Percentiles rank a stretch among this genome's conserved stretches.
These are phyloP conservation scores for Sphinx pinastri DNA, from an alignment of 2,888 invertebrate species.

Conservation along the genomic window DNA sequence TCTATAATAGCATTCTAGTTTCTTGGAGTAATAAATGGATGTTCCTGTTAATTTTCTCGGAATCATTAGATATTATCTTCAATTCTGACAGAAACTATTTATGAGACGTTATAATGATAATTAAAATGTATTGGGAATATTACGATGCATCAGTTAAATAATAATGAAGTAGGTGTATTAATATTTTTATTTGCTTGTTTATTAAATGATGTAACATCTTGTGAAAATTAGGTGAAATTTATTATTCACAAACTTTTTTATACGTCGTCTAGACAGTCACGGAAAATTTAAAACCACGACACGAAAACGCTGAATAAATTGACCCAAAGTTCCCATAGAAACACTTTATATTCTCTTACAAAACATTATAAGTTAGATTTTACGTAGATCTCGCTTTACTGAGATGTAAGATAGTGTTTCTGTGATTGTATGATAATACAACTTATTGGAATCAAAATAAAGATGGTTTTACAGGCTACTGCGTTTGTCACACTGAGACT, in stretches of 20 bases:
- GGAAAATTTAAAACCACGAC: constrained; percentile 10
- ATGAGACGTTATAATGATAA: not conserved
- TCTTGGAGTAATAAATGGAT: not conserved
- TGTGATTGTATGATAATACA: too few species aligned
- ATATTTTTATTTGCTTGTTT: not conserved
- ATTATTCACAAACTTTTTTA: not conserved
- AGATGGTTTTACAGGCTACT: too few species aligned
- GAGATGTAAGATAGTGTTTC: too few species aligned
- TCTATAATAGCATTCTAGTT: not conserved
- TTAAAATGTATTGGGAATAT: too few species aligned
- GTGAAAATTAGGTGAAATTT: not conserved
- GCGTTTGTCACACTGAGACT: too few species aligned
- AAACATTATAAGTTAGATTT: not conserved
- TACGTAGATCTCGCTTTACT: not conserved
- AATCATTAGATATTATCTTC: not conserved
- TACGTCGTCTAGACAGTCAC: constrained; percentile 4
- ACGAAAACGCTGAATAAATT: constrained; percentile 16
- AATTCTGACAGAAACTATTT: not conserved
- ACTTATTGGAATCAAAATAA: too few species aligned
- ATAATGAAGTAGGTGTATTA: not conserved
- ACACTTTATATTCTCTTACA: constrained; percentile 7
- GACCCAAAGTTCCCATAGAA: constrained; percentile 5
- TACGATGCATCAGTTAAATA: not conserved
- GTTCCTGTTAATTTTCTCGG: constrained; percentile 6
- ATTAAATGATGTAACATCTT: not conserved